These are phyloP conservation scores for Drosophila mercatorum DNA, from an alignment of 2,888 invertebrate species.

Conservation along the genomic window DNA sequence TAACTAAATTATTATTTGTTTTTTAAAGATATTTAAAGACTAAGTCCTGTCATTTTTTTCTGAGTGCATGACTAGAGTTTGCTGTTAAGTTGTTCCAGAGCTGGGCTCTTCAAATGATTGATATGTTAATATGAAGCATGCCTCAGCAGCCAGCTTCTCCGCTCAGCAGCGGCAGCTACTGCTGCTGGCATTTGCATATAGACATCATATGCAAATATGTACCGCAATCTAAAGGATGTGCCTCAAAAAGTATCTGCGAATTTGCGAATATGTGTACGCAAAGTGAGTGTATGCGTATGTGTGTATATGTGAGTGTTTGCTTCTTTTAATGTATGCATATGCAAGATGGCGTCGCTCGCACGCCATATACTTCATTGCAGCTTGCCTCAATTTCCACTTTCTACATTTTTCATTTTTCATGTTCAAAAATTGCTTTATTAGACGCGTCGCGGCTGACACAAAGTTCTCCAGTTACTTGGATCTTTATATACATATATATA, in stretches of 20 bases:
- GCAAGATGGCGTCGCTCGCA: slow-evolving; percentile 55
- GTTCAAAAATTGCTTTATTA: slow-evolving; percentile 62
- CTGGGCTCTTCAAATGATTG: slow-evolving; percentile 66
- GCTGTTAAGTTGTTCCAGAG: slow-evolving; percentile 1
- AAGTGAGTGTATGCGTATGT: slow-evolving; percentile 42
- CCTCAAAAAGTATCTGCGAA: slow-evolving; percentile 70
- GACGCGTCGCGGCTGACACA: slow-evolving; percentile 32
- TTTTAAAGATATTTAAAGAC: neutral
- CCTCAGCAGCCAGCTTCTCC: slow-evolving; percentile 30
- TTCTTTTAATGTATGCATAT: slow-evolving; percentile 54
- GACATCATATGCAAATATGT: slow-evolving; percentile 80
- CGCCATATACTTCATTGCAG: slow-evolving; percentile 50
- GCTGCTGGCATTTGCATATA: slow-evolving; percentile 71
- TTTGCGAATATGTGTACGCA: slow-evolving; percentile 59
- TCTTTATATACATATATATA: neutral
- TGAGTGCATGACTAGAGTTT: slow-evolving; percentile 1
- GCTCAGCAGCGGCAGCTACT: slow-evolving; percentile 9
- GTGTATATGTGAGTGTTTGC: slow-evolving; percentile 45
- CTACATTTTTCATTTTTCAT: slow-evolving; percentile 33
- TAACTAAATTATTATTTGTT: too few species aligned
- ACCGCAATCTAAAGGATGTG: slow-evolving; percentile 65
- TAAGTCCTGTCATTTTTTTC: neutral
- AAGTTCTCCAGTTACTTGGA: slow-evolving; percentile 7
- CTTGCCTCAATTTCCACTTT: slow-evolving; percentile 54
- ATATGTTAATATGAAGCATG: slow-evolving; percentile 75